A percentile compares a stretch with the other conserved stretches of the same genome.
Conservation (phyloP, 2,888 invertebrate species). For the Tiphia femorata region DNA sequence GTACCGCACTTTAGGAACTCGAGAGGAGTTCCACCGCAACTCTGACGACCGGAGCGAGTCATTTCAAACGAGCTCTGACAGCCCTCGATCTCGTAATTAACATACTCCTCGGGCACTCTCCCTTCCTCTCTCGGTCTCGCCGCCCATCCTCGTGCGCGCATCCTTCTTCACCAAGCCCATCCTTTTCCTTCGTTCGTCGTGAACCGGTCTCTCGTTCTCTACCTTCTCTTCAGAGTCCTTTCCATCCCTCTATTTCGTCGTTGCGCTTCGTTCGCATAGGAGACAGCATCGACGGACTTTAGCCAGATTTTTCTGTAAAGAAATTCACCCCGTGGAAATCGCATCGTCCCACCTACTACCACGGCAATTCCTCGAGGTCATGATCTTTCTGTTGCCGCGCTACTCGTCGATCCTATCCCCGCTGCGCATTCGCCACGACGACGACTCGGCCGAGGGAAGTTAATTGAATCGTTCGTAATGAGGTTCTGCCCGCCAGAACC, state of each 20-base stretch:
- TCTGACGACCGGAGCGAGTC: slow-evolving; percentile 26
- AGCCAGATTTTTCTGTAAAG: neutral
- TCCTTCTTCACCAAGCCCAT: neutral
- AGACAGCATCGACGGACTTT: neutral
- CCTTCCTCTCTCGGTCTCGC: neutral
- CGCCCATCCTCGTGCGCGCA: neutral
- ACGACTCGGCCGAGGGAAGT: slow-evolving; percentile 20
- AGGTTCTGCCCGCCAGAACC: slow-evolving; percentile 23
- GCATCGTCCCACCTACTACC: no score
- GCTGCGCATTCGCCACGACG: slow-evolving; percentile 1
- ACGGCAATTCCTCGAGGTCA: neutral
- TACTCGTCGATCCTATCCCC: slow-evolving; percentile 4
- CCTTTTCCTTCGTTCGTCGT: neutral
- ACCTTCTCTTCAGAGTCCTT: neutral
- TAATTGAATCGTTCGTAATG: slow-evolving; percentile 34
- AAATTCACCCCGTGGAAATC: neutral
- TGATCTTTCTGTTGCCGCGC: slow-evolving; percentile 8
- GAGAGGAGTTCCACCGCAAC: slow-evolving; percentile 32
- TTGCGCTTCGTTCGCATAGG: neutral
- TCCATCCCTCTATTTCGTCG: neutral
- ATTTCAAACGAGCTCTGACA: slow-evolving; percentile 41
- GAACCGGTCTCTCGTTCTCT: neutral
- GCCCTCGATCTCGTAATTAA: slow-evolving; percentile 43
- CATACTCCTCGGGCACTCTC: slow-evolving; percentile 20
- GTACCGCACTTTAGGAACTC: slow-evolving; percentile 39